Evolutionary conservation across 1,140 invertebrate species (phyloP).

Genomic region (Capitella teleta): DNA sequence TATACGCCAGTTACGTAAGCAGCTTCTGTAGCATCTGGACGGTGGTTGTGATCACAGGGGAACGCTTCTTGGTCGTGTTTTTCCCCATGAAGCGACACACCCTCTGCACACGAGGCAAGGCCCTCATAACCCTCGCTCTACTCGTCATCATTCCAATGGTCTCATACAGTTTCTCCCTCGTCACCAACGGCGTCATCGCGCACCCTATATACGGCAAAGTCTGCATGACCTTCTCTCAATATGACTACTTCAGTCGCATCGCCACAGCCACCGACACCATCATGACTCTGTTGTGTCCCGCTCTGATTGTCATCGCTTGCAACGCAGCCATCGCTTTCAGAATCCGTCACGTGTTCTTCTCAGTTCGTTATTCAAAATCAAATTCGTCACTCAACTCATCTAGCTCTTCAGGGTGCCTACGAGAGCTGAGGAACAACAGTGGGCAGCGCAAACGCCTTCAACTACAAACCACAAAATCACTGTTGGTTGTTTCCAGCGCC

Average conservation of each 20-base stretch:
- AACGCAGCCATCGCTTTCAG: slow-evolving; percentile 50
- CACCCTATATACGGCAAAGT: background rate
- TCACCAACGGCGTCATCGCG: background rate
- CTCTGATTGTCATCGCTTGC: slow-evolving; percentile 49
- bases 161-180: slow-evolving; percentile 1
- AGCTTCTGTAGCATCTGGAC: slow-evolving; percentile 9
- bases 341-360: slow-evolving; percentile 32
- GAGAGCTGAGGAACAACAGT: background rate
- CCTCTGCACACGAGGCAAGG: slow-evolving; percentile 6
- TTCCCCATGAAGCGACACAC: slow-evolving; percentile 8
- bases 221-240: slow-evolving; percentile 18
- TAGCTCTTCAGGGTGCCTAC: no score
- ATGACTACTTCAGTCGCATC: slow-evolving; percentile 31
- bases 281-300: slow-evolving; percentile 47
- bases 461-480: slow-evolving; percentile 5
- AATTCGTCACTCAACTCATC: no score
- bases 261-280: slow-evolving; percentile 48
- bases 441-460: background rate
- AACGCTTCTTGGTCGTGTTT: slow-evolving; percentile 11
- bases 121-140: slow-evolving; percentile 33
- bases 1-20: slow-evolving; percentile 3
- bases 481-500: slow-evolving; percentile 10
- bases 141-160: background rate
- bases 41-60: slow-evolving; percentile 13
- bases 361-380: no score